Evolutionary conservation across 2,797 vertebrate genomes (phyloP).

Genomic region (Danio albolineatus): DNA sequence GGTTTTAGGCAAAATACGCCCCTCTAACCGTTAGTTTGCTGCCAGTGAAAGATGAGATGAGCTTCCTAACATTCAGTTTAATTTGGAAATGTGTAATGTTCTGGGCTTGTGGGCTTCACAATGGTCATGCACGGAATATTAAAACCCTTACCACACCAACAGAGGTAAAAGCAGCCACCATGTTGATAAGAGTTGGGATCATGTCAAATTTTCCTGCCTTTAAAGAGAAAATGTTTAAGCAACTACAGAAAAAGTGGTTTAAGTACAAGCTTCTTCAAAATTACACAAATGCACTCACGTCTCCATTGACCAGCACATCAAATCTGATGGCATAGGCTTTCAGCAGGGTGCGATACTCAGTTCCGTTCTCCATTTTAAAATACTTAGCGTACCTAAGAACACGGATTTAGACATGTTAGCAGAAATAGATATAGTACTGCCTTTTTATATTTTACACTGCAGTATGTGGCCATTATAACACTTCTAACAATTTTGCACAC

Average conservation of each 20-base stretch:
- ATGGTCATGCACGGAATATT: background rate
- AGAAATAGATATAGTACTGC: no score
- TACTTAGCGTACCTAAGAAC: slow-evolving; percentile 88
- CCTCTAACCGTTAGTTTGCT: no score
- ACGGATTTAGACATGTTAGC: slow-evolving; percentile 22
- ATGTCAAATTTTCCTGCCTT: slow-evolving; percentile 95
- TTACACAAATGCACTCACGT: slow-evolving; percentile 77
- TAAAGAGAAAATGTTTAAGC: slow-evolving; percentile 16
- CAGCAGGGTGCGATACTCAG: slow-evolving; percentile 89
- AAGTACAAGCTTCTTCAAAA: background rate
- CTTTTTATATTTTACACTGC: background rate
- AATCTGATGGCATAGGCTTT: slow-evolving; percentile 94
- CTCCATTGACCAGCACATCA: slow-evolving; percentile 92
- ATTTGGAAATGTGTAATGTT: no score
- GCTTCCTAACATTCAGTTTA: background rate
- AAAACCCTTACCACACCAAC: slow-evolving; percentile 90
- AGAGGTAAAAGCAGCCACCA: slow-evolving; percentile 93
- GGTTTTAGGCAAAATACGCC: no score
- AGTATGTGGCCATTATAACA: background rate
- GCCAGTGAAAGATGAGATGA: no score
- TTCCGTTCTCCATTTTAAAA: slow-evolving; percentile 87
- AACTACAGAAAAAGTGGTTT: background rate
- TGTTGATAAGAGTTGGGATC: slow-evolving; percentile 94
- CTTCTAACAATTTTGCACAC: background rate
- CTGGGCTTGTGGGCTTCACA: background rate